A percentile compares a stretch with the other conserved stretches of the same genome.
Conservation (phyloP, 2,113 vertebrate genomes). For the Upupa epops region DNA sequence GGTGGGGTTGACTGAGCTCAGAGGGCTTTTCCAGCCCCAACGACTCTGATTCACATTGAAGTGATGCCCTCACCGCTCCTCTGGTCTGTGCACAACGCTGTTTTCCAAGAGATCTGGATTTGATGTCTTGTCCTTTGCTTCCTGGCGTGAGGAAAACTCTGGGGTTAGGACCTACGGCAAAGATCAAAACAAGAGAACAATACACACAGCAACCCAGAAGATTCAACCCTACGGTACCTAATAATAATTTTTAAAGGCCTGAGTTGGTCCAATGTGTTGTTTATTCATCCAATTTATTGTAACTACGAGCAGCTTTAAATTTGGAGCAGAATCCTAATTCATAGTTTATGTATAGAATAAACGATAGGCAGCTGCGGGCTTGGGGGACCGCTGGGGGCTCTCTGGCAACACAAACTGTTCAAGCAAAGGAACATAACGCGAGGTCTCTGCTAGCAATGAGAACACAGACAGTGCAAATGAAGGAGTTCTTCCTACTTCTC, state of each 20-base stretch:
- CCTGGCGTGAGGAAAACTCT: neutral
- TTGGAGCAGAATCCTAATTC: constrained; percentile 44
- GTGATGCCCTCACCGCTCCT: constrained; percentile 23
- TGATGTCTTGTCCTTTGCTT: constrained; percentile 58
- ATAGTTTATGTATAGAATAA: constrained; percentile 42
- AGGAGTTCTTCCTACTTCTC: constrained; percentile 5
- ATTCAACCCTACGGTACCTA: constrained; percentile 7
- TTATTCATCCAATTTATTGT: constrained; percentile 57
- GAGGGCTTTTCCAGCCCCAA: too few relatives aligned
- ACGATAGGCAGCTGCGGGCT: constrained; percentile 39
- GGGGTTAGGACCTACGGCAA: constrained; percentile 20
- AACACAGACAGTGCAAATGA: constrained; percentile 25
- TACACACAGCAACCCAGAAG: neutral
- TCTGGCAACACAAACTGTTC: neutral
- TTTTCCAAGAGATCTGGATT: constrained; percentile 60
- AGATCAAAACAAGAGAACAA: constrained; percentile 45
- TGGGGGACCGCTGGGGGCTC: neutral
- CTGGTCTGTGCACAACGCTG: constrained; percentile 40
- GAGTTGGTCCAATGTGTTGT: constrained; percentile 28
- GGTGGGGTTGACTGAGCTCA: too few relatives aligned
- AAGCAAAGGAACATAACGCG: neutral
- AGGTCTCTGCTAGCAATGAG: constrained; percentile 10
- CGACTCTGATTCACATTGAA: constrained; percentile 18
- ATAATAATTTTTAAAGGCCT: constrained; percentile 45
- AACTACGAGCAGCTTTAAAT: constrained; percentile 57